These are phyloP conservation scores for Thumatha senex DNA, from an alignment of 2,888 invertebrate species.

Conservation along the genomic window DNA sequence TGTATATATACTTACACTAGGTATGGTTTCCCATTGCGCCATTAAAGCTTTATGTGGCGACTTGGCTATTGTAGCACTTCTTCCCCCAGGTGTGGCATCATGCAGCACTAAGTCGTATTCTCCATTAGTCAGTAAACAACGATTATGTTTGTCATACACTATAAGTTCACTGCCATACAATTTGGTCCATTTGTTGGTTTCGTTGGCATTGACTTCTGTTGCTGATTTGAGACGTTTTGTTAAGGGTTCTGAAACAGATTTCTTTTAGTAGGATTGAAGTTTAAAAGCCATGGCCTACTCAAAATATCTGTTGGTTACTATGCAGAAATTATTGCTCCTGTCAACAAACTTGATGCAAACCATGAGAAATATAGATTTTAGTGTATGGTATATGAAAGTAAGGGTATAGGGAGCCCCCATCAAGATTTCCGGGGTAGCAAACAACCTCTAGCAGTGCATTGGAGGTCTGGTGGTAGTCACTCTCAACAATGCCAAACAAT, in stretches of 20 bases:
- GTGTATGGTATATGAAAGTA: no score
- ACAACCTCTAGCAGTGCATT: no score
- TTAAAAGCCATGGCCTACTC: not conserved
- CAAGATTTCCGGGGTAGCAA: no score
- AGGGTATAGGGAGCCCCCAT: no score
- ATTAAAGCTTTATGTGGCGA: conserved; percentile 78
- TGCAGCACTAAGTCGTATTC: conserved; percentile 95
- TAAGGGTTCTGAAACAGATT: conserved; percentile 82
- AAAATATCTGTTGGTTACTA: no score
- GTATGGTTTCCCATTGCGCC: conserved; percentile 85
- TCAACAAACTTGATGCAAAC: no score
- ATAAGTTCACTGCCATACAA: conserved; percentile 91
- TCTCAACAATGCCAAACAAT: no score
- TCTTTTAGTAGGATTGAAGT: not conserved
- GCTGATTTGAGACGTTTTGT: conserved; percentile 88
- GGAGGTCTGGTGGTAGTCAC: no score
- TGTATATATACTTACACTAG: conserved; percentile 69
- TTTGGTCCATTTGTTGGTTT: conserved; percentile 77
- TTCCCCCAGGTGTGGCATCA: conserved; percentile 88
- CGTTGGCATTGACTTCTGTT: conserved; percentile 56
- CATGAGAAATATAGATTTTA: no score
- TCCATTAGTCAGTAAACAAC: conserved; percentile 93
- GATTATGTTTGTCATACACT: conserved; percentile 94
- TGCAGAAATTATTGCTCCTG: no score
- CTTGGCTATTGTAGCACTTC: conserved; percentile 66